Percentiles rank a stretch among this genome's conserved stretches.
Evolutionary conservation across 2,888 invertebrate species (phyloP).

Genomic region (Trissonchulus sp.): DNA sequence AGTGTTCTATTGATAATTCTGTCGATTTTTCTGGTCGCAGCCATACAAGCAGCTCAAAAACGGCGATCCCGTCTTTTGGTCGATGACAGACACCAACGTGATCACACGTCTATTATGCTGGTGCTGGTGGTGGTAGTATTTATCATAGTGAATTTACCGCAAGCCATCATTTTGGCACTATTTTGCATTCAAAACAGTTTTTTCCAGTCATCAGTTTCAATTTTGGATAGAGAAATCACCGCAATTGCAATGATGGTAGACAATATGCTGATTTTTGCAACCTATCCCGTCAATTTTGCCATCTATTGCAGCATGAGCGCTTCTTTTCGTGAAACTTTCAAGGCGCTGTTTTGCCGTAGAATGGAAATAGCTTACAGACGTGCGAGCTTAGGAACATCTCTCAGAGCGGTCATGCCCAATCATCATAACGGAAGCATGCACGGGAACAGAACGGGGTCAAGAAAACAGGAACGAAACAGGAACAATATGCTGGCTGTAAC

Average conservation of each 20-base stretch:
- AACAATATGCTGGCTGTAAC: not conserved
- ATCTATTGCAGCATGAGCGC: constrained; percentile 94
- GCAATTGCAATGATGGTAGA: constrained; percentile 52
- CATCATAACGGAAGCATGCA: too few species aligned
- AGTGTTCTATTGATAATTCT: constrained; percentile 79
- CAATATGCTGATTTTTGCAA: constrained; percentile 76
- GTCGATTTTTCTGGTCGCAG: constrained; percentile 75
- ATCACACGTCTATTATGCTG: constrained; percentile 54
- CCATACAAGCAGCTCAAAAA: constrained; percentile 74
- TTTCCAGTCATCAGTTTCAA: not conserved
- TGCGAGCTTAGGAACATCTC: not conserved
- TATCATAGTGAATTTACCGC: constrained; percentile 57
- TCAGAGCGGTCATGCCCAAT: not conserved
- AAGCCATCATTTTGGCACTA: constrained; percentile 45
- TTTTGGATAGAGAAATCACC: not conserved
- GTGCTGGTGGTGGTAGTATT: constrained; percentile 57
- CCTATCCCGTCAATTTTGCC: constrained; percentile 82
- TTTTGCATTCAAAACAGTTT: constrained; percentile 39
- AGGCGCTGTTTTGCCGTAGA: constrained; percentile 61
- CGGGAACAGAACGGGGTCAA: too few species aligned
- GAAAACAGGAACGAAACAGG: not conserved
- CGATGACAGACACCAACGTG: constrained; percentile 41
- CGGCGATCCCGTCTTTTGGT: constrained; percentile 65
- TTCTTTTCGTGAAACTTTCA: constrained; percentile 87
- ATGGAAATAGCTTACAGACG: not conserved